A percentile compares a stretch with the other conserved stretches of the same genome.
Evolutionary conservation across 2,797 vertebrate genomes (phyloP).

Genomic region (Leptatherina wallacei): DNA sequence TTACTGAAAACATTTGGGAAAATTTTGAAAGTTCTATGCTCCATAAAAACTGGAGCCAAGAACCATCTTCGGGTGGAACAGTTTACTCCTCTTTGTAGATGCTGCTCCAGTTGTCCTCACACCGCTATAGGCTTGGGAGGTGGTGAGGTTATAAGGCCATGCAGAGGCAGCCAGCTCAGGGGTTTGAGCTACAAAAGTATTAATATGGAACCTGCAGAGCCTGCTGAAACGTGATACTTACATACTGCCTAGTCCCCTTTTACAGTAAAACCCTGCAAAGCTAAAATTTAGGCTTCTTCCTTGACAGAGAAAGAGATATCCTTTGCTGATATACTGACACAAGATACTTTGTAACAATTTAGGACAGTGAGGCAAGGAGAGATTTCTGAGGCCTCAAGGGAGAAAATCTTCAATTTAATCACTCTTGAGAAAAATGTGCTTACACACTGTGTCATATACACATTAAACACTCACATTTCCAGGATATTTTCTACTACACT

Average conservation of each 20-base stretch:
- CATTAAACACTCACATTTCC: background rate
- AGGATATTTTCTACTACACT: background rate
- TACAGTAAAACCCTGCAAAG: constrained; percentile 8
- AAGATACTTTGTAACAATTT: constrained; percentile 31
- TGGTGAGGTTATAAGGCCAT: background rate
- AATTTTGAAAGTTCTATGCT: constrained; percentile 19
- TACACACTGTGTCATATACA: background rate
- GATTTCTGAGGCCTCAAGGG: constrained; percentile 26
- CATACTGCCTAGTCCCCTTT: constrained; percentile 23
- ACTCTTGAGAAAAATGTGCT: constrained; percentile 10
- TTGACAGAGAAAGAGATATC: constrained; percentile 6
- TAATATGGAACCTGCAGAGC: constrained; percentile 35
- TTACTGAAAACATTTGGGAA: constrained; percentile 18
- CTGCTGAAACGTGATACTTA: constrained; percentile 27
- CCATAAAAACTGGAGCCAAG: too few relatives aligned
- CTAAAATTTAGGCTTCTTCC: background rate
- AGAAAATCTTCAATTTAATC: constrained; percentile 36
- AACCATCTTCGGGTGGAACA: constrained; percentile 33
- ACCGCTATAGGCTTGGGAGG: background rate
- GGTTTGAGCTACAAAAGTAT: constrained; percentile 17
- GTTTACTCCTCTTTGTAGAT: constrained; percentile 37
- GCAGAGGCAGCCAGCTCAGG: background rate
- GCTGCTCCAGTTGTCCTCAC: constrained; percentile 22
- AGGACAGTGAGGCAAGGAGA: constrained; percentile 38
- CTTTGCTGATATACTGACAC: constrained; percentile 19